A percentile compares a stretch with the other conserved stretches of the same genome.
Evolutionary conservation across 2,888 invertebrate genomes (phyloP).

Genomic region (Apoderus coryli): DNA sequence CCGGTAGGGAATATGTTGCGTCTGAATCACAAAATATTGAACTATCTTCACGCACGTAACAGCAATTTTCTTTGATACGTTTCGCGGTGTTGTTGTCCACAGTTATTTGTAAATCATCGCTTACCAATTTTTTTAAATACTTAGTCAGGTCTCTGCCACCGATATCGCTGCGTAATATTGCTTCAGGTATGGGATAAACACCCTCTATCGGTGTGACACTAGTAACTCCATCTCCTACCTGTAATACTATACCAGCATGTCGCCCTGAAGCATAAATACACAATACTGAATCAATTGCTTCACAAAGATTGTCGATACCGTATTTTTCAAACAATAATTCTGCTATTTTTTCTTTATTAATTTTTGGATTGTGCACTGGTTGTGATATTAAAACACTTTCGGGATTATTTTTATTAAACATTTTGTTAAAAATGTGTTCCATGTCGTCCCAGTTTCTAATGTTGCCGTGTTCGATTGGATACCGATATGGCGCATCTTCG

Average conservation of each 20-base stretch:
- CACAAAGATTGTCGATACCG: conserved; percentile 12
- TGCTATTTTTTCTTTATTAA: conserved; percentile 15
- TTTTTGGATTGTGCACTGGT: conserved; percentile 13
- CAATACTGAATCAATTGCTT: conserved; percentile 15
- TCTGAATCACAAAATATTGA: not conserved
- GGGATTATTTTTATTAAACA: conserved; percentile 8
- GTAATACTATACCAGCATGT: conserved; percentile 15
- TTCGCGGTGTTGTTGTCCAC: conserved; percentile 8
- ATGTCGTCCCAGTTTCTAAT: conserved; percentile 14
- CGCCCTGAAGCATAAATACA: conserved; percentile 14
- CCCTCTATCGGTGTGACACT: conserved; percentile 14
- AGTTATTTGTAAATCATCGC: not conserved
- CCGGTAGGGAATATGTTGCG: conserved; percentile 13
- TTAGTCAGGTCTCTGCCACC: not conserved
- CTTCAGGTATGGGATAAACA: conserved; percentile 16
- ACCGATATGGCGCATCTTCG: conserved; percentile 5
- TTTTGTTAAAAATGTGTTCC: conserved; percentile 9
- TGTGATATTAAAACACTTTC: conserved; percentile 14
- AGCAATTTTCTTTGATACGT: conserved; percentile 15
- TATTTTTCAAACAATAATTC: conserved; percentile 17
- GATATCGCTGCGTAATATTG: conserved; percentile 7
- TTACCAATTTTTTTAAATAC: not conserved
- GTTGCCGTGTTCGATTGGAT: conserved; percentile 13
- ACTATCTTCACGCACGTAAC: conserved; percentile 11
- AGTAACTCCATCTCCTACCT: conserved; percentile 16